Conservation (phyloP, 1,140 invertebrate genomes). For the Danaus melanippus region DNA sequence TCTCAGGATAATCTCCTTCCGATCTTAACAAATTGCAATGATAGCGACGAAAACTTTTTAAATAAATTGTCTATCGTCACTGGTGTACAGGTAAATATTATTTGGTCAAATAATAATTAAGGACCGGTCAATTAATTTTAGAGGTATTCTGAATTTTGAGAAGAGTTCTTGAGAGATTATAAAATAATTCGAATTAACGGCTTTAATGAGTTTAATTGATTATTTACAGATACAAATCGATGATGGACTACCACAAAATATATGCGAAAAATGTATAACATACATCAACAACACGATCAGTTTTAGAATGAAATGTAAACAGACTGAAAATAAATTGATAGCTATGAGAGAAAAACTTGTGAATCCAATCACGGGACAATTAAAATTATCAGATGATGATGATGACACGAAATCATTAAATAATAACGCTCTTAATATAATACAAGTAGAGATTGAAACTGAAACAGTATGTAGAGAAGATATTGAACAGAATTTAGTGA, state of each 20-base stretch:
- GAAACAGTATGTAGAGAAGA: too few relatives aligned
- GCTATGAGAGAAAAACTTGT: conserved; percentile 6
- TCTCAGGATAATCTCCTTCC: neutral
- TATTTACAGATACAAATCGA: conserved; percentile 23
- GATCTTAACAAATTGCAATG: conserved; percentile 1
- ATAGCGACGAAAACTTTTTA: neutral
- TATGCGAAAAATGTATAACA: conserved; percentile 23
- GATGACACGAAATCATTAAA: conserved; percentile 6
- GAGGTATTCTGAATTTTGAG: too few relatives aligned
- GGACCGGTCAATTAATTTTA: too few relatives aligned
- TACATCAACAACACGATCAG: conserved; percentile 13
- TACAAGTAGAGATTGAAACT: too few relatives aligned
- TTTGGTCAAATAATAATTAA: too few relatives aligned
- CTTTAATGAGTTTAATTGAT: neutral
- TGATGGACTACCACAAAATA: conserved; percentile 29
- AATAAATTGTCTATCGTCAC: conserved; percentile 7
- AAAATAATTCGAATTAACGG: too few relatives aligned
- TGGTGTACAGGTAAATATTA: conserved; percentile 10
- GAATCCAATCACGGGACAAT: neutral
- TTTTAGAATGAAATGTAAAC: conserved; percentile 22
- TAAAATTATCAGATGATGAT: conserved; percentile 3
- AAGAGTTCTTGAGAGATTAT: too few relatives aligned
- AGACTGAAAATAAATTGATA: conserved; percentile 12
- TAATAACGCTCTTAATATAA: neutral
- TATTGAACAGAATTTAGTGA: too few relatives aligned